Base-by-base conservation (phyloP, 2,113 vertebrate genomes). In the Gambusia affinis region DNA sequence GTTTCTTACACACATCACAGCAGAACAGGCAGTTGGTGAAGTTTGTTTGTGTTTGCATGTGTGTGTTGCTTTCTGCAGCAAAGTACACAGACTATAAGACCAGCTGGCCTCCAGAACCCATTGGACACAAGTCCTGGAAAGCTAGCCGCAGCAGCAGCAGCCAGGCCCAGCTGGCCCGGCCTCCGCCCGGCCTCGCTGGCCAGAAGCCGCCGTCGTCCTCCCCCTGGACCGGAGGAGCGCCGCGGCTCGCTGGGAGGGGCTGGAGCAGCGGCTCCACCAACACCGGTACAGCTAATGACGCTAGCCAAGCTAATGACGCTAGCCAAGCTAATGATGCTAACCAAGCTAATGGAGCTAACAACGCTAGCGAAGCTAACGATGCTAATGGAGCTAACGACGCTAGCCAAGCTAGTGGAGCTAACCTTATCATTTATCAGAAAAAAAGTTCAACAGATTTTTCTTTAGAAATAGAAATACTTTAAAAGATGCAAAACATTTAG, bases 101-200 rank as follows among this genome's bases (percentile, higher is more conserved):
- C 92, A 97, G 97, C 88, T 99, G 98, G 98, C 97, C 97, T 88
- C 97, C 97, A 87, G 98, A 99, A 91, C 98, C 98, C 86, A 98
- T 98, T 83, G 98, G 98, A 95, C 98, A 98, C 95, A 99, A 98
- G 94, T 97, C 96, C 92, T 99, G 98, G 98, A 99, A 98, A 94
- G 95, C 96, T 94, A 97, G 93, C 93, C 97, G 97, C 80, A 96
- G 97, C 95, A 96, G 97, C 95, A 96, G 95, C 96, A 97, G 93
- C 96, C 97, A 94, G 96, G 95, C 81, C 95, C 98, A 97, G 93
- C 92, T 98, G 91, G 96, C 97, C 91, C 98, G 98, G 89, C 96
- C 96, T 3, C 98, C 98, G 85, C 98, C 98, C 60, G 98, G 98
- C 91, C 93, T 99, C 87, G 95, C 95, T 89, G 97, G 95, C 95